These are phyloP conservation scores for Drosophila aff. DNA, from an alignment of 1,140 invertebrate species.

Conservation along the genomic window DNA sequence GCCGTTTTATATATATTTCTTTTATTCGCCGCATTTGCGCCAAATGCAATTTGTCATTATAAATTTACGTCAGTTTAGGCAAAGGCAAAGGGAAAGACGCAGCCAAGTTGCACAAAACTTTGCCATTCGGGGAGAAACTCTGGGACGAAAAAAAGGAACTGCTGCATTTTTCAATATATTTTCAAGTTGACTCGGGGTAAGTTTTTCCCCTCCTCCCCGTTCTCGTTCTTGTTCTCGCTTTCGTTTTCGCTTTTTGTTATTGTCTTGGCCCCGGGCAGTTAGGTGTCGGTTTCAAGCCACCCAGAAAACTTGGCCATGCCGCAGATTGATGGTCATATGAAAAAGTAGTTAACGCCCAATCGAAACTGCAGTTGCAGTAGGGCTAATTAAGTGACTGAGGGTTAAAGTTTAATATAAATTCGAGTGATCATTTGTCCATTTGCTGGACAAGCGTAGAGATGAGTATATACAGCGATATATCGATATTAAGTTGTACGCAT, in stretches of 20 bases:
- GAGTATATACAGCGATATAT: neutral
- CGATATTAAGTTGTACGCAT: neutral
- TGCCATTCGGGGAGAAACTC: constrained; percentile 19
- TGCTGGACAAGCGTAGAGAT: constrained; percentile 6
- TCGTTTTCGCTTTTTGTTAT: constrained; percentile 21
- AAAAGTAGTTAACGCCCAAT: constrained; percentile 77
- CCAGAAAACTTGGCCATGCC: constrained; percentile 49
- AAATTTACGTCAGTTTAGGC: constrained; percentile 83
- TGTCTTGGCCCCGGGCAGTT: constrained; percentile 31
- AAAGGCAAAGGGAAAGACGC: constrained; percentile 56
- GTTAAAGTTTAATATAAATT: constrained; percentile 80
- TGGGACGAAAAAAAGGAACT: constrained; percentile 25
- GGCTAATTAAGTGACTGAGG: constrained; percentile 73
- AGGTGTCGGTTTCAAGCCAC: constrained; percentile 35
- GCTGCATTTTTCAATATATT: constrained; percentile 79
- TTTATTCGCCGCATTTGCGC: constrained; percentile 67
- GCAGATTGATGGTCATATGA: constrained; percentile 78
- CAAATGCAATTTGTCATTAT: constrained; percentile 84
- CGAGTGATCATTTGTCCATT: constrained; percentile 76
- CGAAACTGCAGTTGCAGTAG: constrained; percentile 37
- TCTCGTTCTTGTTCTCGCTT: constrained; percentile 12
- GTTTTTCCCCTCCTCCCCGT: constrained; percentile 4
- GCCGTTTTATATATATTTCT: constrained; percentile 28
- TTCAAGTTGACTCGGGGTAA: constrained; percentile 59
- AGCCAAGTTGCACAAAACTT: constrained; percentile 46